Evolutionary conservation across 2,113 vertebrate species (phyloP).

Genomic region (Gnathonemus echidnorhynchus): DNA sequence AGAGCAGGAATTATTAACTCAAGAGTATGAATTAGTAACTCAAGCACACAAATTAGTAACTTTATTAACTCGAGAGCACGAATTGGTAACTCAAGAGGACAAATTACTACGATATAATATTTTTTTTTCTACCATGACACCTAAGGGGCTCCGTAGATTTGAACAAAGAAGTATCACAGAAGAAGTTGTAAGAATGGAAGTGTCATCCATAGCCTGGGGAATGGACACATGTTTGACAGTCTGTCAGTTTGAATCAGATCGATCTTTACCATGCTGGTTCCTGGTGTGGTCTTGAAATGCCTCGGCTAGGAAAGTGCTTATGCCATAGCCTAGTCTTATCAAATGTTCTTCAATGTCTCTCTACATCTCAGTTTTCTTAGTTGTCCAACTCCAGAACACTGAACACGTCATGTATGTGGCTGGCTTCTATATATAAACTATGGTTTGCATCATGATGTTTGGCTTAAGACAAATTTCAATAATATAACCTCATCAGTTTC

Average conservation of each 20-base stretch:
- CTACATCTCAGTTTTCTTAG: not conserved
- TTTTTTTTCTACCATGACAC: no score
- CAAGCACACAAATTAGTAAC: no score
- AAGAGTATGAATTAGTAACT: no score
- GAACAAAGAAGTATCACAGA: not conserved
- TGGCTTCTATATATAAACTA: not conserved
- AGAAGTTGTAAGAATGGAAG: not conserved
- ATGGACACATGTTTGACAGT: not conserved
- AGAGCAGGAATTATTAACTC: no score
- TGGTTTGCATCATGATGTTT: not conserved
- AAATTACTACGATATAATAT: no score
- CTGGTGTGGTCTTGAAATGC: not conserved
- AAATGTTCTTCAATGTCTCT: slow-evolving; percentile 17
- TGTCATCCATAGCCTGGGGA: not conserved
- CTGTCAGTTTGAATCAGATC: slow-evolving; percentile 6
- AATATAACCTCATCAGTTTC: not conserved
- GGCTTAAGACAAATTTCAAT: not conserved
- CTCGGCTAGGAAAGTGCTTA: not conserved
- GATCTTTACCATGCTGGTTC: not conserved
- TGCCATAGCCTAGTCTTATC: not conserved
- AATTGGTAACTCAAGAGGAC: no score
- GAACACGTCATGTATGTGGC: not conserved
- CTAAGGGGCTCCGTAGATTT: not conserved
- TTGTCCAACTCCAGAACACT: not conserved
- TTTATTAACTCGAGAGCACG: no score